Conservation (phyloP, 2,797 vertebrate species). For the Cercopithecus hamlyni region DNA sequence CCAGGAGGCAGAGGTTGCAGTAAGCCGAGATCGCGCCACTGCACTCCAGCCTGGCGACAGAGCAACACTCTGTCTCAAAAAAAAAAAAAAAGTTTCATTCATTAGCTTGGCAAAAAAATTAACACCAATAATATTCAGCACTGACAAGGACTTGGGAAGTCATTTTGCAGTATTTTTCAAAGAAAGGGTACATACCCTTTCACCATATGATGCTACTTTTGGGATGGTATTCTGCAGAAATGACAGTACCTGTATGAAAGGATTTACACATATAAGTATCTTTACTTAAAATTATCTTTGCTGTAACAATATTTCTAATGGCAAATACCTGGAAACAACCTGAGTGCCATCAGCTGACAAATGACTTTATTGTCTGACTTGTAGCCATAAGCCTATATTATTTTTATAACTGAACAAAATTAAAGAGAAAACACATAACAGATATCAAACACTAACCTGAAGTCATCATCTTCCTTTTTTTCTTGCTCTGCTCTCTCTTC, state of each 20-base stretch:
- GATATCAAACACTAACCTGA: conserved; percentile 74
- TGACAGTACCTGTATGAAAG: not conserved
- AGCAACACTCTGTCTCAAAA: not conserved
- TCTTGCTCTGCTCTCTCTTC: conserved; percentile 51
- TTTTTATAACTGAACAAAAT: not conserved
- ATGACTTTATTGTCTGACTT: not conserved
- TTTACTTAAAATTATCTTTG: not conserved
- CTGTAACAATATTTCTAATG: not conserved
- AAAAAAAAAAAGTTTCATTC: not conserved
- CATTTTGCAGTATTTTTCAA: not conserved
- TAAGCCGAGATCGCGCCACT: too few species aligned
- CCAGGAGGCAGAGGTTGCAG: too few species aligned
- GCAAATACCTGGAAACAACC: not conserved
- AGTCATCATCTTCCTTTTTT: conserved; percentile 74
- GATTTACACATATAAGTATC: not conserved
- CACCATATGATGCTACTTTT: not conserved
- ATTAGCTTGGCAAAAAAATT: not conserved
- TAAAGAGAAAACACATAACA: not conserved
- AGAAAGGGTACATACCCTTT: not conserved
- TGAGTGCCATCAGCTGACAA: not conserved
- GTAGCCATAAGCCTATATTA: not conserved
- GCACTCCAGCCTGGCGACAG: too few species aligned
- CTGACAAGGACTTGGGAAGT: not conserved
- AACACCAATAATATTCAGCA: not conserved
- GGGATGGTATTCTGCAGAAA: conserved; percentile 7